These are phyloP conservation scores for Diacarnus erythraeanus DNA, from an alignment of 37 sponge, comb jelly and placozoan genomes.

Conservation along the genomic window DNA sequence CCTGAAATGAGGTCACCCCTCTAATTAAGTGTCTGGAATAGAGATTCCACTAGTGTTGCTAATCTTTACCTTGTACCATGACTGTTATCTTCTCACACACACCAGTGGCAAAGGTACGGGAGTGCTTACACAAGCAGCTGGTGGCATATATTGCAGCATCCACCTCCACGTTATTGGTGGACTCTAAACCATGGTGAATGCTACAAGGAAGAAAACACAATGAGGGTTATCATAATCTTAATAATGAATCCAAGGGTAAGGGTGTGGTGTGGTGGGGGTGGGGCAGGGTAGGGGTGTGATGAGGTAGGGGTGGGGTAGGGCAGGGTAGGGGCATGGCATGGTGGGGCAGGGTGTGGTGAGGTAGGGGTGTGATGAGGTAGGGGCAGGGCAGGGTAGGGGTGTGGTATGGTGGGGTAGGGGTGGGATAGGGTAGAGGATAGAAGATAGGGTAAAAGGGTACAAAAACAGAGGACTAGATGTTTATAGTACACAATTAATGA, in stretches of 20 bases:
- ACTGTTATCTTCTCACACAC: conserved; percentile 79
- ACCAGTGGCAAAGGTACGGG: conserved; percentile 76
- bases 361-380: neutral
- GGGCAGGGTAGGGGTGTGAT: neutral
- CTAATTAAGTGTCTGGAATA: no score
- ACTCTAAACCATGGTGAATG: conserved; percentile 78
- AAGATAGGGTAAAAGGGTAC: neutral
- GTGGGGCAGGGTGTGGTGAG: no score
- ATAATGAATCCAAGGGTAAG: neutral
- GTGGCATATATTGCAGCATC: conserved; percentile 90
- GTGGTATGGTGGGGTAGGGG: neutral
- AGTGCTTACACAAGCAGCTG: conserved; percentile 68
- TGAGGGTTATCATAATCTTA: no score
- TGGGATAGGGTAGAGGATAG: neutral
- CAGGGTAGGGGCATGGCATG: neutral
- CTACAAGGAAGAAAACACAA: conserved; percentile 25
- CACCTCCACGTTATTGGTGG: conserved; percentile 77
- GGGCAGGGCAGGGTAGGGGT: neutral
- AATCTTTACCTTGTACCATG: conserved; percentile 89
- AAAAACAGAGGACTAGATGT: neutral
- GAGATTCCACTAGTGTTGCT: no score
- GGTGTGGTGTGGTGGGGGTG: neutral
- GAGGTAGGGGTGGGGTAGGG: neutral
- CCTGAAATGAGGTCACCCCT: no score
- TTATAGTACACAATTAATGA: neutral